A percentile compares a stretch with the other conserved stretches of the same genome.
phyloP scores from a whole-genome alignment of 37 sponge, comb jelly and placozoan genomes.

The Ephydatia muelleri region DNA sequence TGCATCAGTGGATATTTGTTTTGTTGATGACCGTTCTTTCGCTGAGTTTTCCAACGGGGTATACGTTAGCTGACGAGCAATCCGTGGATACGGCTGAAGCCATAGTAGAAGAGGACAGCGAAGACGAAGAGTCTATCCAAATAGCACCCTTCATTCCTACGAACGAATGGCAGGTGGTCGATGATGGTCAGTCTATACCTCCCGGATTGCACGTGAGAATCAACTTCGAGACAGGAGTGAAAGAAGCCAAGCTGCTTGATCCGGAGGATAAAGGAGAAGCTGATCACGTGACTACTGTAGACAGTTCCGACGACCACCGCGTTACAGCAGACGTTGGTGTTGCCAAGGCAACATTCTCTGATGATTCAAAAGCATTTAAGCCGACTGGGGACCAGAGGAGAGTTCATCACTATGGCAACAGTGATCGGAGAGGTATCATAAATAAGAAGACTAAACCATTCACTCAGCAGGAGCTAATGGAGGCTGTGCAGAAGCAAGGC shows the following conservation, averaged over 20 bases:
- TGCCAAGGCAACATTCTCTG: background rate
- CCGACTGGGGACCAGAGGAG: constrained; percentile 34
- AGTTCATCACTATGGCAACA: constrained; percentile 38
- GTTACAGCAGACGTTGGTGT: no score
- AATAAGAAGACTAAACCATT: constrained; percentile 69
- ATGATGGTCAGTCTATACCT: constrained; percentile 78
- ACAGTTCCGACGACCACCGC: background rate
- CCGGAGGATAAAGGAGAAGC: constrained; percentile 32
- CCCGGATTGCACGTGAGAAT: constrained; percentile 91
- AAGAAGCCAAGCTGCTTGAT: constrained; percentile 93
- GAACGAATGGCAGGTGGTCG: constrained; percentile 82
- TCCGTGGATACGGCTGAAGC: constrained; percentile 2
- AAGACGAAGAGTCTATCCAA: background rate
- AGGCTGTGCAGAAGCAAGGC: constrained; percentile 25
- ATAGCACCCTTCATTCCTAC: constrained; percentile 67
- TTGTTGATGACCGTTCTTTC: no score
- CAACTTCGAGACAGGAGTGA: constrained; percentile 92
- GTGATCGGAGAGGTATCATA: constrained; percentile 75
- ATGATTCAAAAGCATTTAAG: background rate
- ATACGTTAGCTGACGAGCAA: background rate
- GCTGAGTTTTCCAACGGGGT: no score
- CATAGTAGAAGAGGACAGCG: background rate
- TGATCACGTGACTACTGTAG: background rate
- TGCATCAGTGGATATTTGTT: no score
- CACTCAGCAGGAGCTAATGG: constrained; percentile 28